phyloP scores from a whole-genome alignment of 2,888 invertebrate genomes.

The Sarcophaga variegata region DNA sequence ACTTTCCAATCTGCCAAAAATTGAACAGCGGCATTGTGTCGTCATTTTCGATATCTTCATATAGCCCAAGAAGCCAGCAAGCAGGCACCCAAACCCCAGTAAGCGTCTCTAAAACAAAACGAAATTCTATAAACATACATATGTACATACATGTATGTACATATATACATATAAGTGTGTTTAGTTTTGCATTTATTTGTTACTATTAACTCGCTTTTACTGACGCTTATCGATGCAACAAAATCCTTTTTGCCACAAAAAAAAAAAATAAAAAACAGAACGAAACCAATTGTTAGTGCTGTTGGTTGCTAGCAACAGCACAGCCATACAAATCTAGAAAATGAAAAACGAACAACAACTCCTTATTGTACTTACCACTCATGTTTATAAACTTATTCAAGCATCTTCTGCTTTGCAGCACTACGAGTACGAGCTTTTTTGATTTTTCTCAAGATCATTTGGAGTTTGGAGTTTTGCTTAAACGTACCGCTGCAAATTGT shows the following conservation, averaged over 20 bases:
- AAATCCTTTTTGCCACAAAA: slow-evolving; percentile 50
- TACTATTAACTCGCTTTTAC: slow-evolving; percentile 80
- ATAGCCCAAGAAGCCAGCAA: slow-evolving; percentile 69
- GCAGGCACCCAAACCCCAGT: slow-evolving; percentile 16
- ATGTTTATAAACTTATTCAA: slow-evolving; percentile 23
- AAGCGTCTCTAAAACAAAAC: slow-evolving; percentile 12
- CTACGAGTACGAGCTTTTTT: slow-evolving; percentile 36
- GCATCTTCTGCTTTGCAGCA: slow-evolving; percentile 1
- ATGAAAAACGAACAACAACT: slow-evolving; percentile 1
- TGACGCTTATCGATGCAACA: slow-evolving; percentile 77
- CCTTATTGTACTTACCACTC: not conserved
- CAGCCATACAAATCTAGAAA: slow-evolving; percentile 35
- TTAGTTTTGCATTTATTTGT: slow-evolving; percentile 82
- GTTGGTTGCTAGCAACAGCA: not conserved
- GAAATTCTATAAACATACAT: slow-evolving; percentile 15
- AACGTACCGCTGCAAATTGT: slow-evolving; percentile 70
- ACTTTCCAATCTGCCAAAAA: slow-evolving; percentile 78
- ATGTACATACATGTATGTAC: no score
- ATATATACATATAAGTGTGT: slow-evolving; percentile 73
- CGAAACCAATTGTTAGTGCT: slow-evolving; percentile 21
- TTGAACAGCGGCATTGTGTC: slow-evolving; percentile 80
- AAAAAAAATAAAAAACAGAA: slow-evolving; percentile 25
- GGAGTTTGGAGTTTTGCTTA: slow-evolving; percentile 60
- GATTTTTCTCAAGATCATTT: slow-evolving; percentile 66
- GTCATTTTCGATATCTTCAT: slow-evolving; percentile 81